Conservation (phyloP, 2,797 vertebrate species). For the Naso thynnoides region DNA sequence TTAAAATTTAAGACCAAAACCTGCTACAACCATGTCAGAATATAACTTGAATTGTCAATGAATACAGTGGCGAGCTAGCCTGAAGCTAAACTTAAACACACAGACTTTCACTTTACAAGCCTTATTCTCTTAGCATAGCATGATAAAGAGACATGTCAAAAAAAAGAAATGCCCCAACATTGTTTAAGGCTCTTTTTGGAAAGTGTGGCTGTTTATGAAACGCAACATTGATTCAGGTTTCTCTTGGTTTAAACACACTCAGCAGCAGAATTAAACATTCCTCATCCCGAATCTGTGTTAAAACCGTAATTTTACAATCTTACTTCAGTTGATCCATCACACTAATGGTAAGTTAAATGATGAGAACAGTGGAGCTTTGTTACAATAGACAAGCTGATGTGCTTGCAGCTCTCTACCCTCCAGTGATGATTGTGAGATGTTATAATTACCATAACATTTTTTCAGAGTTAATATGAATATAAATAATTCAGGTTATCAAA, state of each 20-base stretch:
- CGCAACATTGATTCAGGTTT: background rate
- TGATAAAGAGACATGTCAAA: too few relatives aligned
- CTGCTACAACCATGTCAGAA: too few relatives aligned
- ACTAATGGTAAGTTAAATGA: constrained; percentile 24
- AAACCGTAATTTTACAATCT: constrained; percentile 25
- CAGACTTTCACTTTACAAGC: too few relatives aligned
- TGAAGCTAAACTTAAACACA: too few relatives aligned
- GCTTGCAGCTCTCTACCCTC: constrained; percentile 20
- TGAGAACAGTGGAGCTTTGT: background rate
- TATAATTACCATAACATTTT: constrained; percentile 60
- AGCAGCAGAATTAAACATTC: constrained; percentile 1
- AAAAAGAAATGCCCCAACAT: background rate
- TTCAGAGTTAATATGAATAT: constrained; percentile 45
- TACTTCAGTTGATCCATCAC: constrained; percentile 1
- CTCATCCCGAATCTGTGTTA: background rate
- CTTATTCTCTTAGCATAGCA: too few relatives aligned
- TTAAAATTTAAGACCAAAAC: too few relatives aligned
- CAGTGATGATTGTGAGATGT: constrained; percentile 50
- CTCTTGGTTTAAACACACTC: background rate
- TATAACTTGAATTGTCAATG: too few relatives aligned
- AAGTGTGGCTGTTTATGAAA: background rate
- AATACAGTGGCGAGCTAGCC: too few relatives aligned
- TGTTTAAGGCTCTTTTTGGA: background rate
- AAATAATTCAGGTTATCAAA: constrained; percentile 68
- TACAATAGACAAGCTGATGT: constrained; percentile 17